phyloP scores from a whole-genome alignment of 2,888 invertebrate species.

The Mesorhabditis spiculigera region DNA sequence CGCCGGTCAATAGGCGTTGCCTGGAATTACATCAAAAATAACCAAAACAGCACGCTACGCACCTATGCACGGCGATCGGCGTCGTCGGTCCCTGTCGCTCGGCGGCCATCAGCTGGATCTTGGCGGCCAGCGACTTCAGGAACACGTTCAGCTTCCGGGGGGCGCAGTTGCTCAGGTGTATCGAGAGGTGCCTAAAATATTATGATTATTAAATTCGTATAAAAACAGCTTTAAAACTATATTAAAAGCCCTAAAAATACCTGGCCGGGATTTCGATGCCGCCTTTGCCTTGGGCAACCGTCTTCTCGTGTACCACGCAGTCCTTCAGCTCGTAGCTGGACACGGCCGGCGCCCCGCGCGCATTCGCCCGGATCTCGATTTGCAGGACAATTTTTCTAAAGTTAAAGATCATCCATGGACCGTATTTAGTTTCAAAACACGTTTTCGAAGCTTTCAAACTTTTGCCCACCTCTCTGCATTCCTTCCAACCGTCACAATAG shows the following conservation, averaged over 20 bases:
- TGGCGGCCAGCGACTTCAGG: conserved; percentile 43
- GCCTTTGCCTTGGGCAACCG: conserved; percentile 27
- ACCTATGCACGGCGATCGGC: conserved; percentile 16
- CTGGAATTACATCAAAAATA: background rate
- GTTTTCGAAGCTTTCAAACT: background rate
- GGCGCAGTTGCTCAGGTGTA: conserved; percentile 41
- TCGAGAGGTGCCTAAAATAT: conserved; percentile 23
- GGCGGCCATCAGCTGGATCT: conserved; percentile 35
- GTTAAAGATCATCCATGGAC: conserved; percentile 5
- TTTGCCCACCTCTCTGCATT: conserved; percentile 25
- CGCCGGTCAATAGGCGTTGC: conserved; percentile 13
- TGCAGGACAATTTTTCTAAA: conserved; percentile 32
- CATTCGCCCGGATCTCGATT: conserved; percentile 19
- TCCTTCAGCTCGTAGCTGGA: conserved; percentile 26
- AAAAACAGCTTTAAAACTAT: background rate
- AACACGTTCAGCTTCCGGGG: conserved; percentile 42
- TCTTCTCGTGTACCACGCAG: conserved; percentile 28
- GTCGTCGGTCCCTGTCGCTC: conserved; percentile 22
- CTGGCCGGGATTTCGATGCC: conserved; percentile 33
- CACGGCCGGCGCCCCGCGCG: conserved; percentile 21
- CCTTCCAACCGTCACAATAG: conserved; percentile 36
- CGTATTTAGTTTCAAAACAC: background rate
- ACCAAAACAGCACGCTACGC: background rate
- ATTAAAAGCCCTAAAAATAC: conserved; percentile 14
- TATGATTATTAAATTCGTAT: background rate